Base-by-base conservation (phyloP, 2,888 invertebrate species). In the Cyaniris semiargus region DNA sequence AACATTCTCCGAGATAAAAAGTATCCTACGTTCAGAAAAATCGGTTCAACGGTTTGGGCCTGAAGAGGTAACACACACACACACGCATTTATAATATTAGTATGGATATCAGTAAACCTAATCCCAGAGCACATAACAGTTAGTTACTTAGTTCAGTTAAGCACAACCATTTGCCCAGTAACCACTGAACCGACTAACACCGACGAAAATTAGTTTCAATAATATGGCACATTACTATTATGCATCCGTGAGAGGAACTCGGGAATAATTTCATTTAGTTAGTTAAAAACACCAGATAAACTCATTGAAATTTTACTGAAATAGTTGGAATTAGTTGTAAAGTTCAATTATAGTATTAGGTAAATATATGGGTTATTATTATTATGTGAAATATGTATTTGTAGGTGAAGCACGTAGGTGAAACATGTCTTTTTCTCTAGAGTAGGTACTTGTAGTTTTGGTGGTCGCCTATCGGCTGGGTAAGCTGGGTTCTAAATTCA, bases 151-250 rank as follows among this genome's bases (percentile, higher is more conserved):
- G 18, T 66, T 60, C 60, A 21, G 21, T 21, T 66, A 66, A 66
- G 66, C 66, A 15, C 66, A 31, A 31, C 27, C 66, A 66, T 66
- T 66, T 66, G 27, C 66, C 3, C 15, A 6, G 15, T 2, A 66
- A 31, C 66, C 66, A 66, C 18, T 66, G 66, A 27, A 31, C 15
- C 66, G 66, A 66, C 15, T 66, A 27, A 66, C 66, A 15, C 27
- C 66, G 66, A 60, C 60, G 60, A 66, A 66, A 66, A 66, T 31
- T 66, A 66, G 66, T 66, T 66, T 66, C 66, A 66, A 66, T 66
- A 66, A 66, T 66, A 66, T 66, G 27, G 66, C 15, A 66, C 27
- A 31, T 18, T 27, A 66, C 15, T 66, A 66, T 27, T 66, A 66
- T 66, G 66, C 66, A 18, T 18, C 27, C 27, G 31, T 27, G 15